A percentile compares a stretch with the other conserved stretches of the same genome.
Conservation (phyloP, 2,888 invertebrate genomes). For the Eupeodes latifasciatus region DNA sequence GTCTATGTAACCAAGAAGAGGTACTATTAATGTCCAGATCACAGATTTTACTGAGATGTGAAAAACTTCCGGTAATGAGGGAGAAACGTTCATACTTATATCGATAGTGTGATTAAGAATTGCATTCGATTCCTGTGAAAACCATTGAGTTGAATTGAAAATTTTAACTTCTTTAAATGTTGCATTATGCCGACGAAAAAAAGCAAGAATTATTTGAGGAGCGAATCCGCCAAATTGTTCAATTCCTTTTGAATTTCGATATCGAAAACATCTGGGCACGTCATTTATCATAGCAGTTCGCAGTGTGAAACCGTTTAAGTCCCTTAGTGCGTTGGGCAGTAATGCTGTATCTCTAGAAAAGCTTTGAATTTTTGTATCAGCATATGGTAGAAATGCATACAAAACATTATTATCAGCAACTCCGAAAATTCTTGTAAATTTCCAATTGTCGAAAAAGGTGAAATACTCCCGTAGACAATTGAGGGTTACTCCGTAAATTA, state of each 20-base stretch:
- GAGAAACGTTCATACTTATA: constrained; percentile 2
- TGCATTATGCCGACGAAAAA: constrained; percentile 42
- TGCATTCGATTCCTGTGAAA: not conserved
- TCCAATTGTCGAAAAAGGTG: not conserved
- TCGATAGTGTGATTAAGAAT: not conserved
- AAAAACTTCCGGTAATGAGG: not conserved
- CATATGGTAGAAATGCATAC: constrained; percentile 37
- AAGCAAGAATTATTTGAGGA: constrained; percentile 3
- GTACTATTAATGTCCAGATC: constrained; percentile 22
- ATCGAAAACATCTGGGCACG: constrained; percentile 30
- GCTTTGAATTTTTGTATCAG: constrained; percentile 11
- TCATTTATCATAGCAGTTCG: not conserved
- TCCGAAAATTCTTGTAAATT: constrained; percentile 60
- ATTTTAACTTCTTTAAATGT: not conserved
- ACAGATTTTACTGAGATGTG: not conserved
- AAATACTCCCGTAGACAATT: not conserved
- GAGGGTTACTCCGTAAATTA: not conserved
- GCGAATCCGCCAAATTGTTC: constrained; percentile 14
- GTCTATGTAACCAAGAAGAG: constrained; percentile 11
- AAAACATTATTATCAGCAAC: not conserved
- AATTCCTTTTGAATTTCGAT: not conserved
- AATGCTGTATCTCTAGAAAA: not conserved
- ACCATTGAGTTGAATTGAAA: not conserved
- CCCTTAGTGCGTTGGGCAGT: constrained; percentile 28
- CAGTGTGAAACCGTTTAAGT: constrained; percentile 37